phyloP scores from a whole-genome alignment of 2,113 vertebrate genomes.

The Oophaga pumilio region DNA sequence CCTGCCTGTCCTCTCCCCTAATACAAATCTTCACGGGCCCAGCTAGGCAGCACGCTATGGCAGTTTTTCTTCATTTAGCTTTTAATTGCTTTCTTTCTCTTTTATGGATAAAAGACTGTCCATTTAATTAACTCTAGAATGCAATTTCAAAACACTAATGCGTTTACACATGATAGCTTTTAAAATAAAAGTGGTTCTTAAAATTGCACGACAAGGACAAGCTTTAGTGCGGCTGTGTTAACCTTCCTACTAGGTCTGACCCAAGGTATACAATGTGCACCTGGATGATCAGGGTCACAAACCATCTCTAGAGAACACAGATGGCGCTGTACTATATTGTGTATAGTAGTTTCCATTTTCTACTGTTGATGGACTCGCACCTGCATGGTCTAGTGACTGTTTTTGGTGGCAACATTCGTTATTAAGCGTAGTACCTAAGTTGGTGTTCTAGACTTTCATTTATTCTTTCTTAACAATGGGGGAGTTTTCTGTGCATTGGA shows the following conservation, averaged over 20 bases:
- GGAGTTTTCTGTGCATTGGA: too few relatives aligned
- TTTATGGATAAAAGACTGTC: constrained; percentile 82
- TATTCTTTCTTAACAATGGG: background rate
- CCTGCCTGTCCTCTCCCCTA: constrained; percentile 32
- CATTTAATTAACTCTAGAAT: constrained; percentile 83
- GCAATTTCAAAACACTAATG: constrained; percentile 81
- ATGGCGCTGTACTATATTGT: background rate
- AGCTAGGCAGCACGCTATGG: constrained; percentile 58
- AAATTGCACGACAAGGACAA: constrained; percentile 57
- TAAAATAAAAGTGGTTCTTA: constrained; percentile 76
- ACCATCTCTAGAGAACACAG: background rate
- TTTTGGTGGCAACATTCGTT: background rate
- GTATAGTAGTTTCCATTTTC: background rate
- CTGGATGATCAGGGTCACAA: constrained; percentile 13
- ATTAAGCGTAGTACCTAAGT: background rate
- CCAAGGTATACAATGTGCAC: background rate
- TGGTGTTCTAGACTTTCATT: background rate
- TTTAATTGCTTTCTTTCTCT: constrained; percentile 78
- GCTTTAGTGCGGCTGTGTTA: constrained; percentile 41
- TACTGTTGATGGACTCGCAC: background rate
- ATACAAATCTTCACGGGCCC: constrained; percentile 58
- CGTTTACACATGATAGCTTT: constrained; percentile 81
- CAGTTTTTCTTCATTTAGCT: constrained; percentile 67
- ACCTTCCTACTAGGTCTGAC: constrained; percentile 57
- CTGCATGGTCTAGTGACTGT: background rate